Conservation (phyloP, 2,888 invertebrate species). For the Dicranocentrus wangi region DNA sequence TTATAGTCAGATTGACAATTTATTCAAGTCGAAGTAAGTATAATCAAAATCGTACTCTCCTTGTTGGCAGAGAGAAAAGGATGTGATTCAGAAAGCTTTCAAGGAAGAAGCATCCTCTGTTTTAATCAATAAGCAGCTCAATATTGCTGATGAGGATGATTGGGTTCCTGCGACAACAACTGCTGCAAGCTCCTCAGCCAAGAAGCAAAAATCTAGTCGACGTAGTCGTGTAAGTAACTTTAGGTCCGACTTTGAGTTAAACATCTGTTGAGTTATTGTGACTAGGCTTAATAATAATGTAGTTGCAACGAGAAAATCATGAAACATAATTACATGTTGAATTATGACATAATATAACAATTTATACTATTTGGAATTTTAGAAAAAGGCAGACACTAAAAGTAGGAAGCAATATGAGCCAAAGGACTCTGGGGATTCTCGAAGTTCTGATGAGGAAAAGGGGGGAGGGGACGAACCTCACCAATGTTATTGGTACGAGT, state of each 20-base stretch:
- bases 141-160: slow-evolving; percentile 71
- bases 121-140: slow-evolving; percentile 34
- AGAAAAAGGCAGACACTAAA: slow-evolving; percentile 54
- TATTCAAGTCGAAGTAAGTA: too few species aligned
- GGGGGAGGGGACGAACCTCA: slow-evolving; percentile 50
- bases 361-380: slow-evolving; percentile 16
- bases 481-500: slow-evolving; percentile 95
- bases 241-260: too few species aligned
- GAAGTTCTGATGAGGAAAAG: slow-evolving; percentile 74
- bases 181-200: background rate
- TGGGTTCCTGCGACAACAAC: slow-evolving; percentile 65
- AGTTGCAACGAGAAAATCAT: too few species aligned
- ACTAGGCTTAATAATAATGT: too few species aligned
- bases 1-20: too few species aligned
- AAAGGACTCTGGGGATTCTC: slow-evolving; percentile 73
- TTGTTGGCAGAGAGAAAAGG: slow-evolving; percentile 25
- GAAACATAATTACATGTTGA: too few species aligned
- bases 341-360: too few species aligned
- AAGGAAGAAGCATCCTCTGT: slow-evolving; percentile 43
- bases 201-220: slow-evolving; percentile 44
- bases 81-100: slow-evolving; percentile 15
- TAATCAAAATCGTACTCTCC: too few species aligned
- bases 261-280: too few species aligned
- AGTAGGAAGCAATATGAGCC: slow-evolving; percentile 43
- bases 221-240: slow-evolving; percentile 38